Conservation (phyloP, 2,888 invertebrate genomes). For the Psylliodes chrysocephalus region DNA sequence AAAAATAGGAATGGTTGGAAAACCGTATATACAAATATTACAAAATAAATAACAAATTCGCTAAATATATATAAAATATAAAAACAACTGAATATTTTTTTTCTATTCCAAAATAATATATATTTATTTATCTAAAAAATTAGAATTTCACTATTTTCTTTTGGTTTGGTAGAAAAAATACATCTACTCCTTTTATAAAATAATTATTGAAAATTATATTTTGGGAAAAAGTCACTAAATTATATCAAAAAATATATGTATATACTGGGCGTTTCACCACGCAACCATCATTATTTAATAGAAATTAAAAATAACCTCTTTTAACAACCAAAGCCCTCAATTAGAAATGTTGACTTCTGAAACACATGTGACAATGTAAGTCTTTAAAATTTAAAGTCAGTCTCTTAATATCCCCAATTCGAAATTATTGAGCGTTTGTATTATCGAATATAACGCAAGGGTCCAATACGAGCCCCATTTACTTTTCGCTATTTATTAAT, state of each 20-base stretch:
- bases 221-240: background rate
- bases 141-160: background rate
- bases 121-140: background rate
- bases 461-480: too few species aligned
- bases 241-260: background rate
- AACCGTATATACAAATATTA: slow-evolving; percentile 43
- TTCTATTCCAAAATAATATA: background rate
- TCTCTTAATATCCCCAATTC: background rate
- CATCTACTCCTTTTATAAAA: background rate
- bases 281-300: background rate
- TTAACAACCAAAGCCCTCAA: background rate
- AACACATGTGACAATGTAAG: background rate
- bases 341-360: too few species aligned
- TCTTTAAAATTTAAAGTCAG: too few species aligned
- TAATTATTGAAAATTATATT: background rate
- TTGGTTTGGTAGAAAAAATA: background rate
- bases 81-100: slow-evolving; percentile 1
- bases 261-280: background rate
- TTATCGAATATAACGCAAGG: too few species aligned
- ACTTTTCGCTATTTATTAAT: background rate
- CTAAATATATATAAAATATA: slow-evolving; percentile 32
- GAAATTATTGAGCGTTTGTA: too few species aligned
- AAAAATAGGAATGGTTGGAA: slow-evolving; percentile 44
- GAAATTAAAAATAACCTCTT: background rate
- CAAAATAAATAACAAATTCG: slow-evolving; percentile 38